Percentiles rank a stretch among this genome's conserved stretches.
phyloP scores from a whole-genome alignment of 2,797 vertebrate species.

The Pseudomugil tenellus region DNA sequence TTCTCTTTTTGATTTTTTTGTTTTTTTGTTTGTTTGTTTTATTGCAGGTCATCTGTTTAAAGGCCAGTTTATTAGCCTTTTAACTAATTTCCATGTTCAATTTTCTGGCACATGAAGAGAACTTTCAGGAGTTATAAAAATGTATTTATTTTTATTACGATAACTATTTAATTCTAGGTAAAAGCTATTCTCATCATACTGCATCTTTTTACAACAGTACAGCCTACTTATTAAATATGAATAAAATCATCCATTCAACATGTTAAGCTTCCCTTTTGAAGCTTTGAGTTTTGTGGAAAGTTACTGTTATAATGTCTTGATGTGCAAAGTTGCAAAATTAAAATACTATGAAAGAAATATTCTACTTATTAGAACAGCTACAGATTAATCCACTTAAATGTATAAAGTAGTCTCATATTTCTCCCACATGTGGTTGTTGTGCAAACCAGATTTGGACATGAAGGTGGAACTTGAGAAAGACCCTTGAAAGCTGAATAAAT shows the following conservation, averaged over 20 bases:
- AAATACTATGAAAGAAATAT: too few species aligned
- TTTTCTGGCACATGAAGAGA: not conserved
- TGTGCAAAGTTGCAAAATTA: not conserved
- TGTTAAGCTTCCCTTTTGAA: not conserved
- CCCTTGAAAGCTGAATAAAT: not conserved
- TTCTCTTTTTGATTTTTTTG: slow-evolving; percentile 6
- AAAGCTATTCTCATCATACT: too few species aligned
- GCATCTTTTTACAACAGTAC: too few species aligned
- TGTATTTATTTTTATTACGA: not conserved
- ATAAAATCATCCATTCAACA: not conserved
- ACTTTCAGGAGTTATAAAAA: not conserved
- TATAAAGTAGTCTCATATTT: too few species aligned
- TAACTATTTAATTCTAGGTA: too few species aligned
- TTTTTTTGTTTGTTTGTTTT: slow-evolving; percentile 10
- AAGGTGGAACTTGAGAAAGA: not conserved
- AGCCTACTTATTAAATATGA: not conserved
- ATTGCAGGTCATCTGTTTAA: slow-evolving; percentile 18
- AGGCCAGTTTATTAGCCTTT: not conserved
- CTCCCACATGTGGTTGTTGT: too few species aligned
- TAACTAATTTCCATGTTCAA: not conserved
- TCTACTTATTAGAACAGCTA: too few species aligned
- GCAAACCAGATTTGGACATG: not conserved
- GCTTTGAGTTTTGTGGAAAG: not conserved
- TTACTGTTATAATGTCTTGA: not conserved
- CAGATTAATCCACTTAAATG: too few species aligned